These are phyloP conservation scores for Hapalemur alaotrensis DNA, from an alignment of 2,797 vertebrate genomes.

Conservation along the genomic window DNA sequence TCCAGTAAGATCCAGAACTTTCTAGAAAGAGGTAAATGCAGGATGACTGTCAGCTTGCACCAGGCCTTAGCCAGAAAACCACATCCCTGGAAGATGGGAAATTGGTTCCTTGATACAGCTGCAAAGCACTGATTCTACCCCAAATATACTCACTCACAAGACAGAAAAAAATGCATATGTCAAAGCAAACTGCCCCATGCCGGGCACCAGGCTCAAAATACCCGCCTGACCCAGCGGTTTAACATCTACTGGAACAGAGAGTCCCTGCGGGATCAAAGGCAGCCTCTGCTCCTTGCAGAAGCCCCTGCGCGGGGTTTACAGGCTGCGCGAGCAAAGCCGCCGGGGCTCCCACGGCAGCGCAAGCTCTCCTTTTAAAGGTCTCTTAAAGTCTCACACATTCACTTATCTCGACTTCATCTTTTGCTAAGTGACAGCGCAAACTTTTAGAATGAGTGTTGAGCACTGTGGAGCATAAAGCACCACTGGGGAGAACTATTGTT, in stretches of 20 bases:
- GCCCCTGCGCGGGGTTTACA: not conserved
- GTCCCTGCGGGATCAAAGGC: conserved; percentile 43
- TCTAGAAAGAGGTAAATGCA: not conserved
- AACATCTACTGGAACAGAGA: not conserved
- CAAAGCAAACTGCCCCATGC: conserved; percentile 48
- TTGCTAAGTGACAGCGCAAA: not conserved
- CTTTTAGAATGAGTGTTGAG: not conserved
- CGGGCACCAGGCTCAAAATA: conserved; percentile 14
- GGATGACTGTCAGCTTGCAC: not conserved
- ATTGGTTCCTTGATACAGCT: not conserved
- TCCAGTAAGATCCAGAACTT: not conserved
- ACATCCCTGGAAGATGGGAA: not conserved
- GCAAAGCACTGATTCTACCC: not conserved
- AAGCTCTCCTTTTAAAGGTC: not conserved
- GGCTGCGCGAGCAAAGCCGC: not conserved
- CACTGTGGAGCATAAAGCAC: not conserved
- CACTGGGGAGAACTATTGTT: not conserved
- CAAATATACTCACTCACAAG: not conserved
- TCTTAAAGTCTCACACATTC: not conserved
- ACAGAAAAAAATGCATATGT: not conserved
- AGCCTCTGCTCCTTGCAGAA: not conserved
- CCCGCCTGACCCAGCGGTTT: conserved; percentile 41
- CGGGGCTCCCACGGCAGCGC: not conserved
- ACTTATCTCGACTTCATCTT: not conserved
- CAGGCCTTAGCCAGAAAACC: not conserved